Conservation (phyloP, 2,797 vertebrate genomes). For the Sitta carolinensis region DNA sequence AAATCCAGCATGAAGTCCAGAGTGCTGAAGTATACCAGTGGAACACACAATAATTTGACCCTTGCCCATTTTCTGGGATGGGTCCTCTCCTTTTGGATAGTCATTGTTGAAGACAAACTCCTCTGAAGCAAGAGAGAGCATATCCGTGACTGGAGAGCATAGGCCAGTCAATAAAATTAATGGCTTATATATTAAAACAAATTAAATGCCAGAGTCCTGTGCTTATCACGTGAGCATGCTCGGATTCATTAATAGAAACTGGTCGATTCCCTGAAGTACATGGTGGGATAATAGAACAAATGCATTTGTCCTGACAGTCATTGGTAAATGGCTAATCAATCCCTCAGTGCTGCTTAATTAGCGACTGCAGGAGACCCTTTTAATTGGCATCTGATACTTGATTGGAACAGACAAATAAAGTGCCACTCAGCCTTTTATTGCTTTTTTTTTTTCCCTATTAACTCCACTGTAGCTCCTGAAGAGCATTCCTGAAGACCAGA, state of each 20-base stretch:
- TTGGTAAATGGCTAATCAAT: slow-evolving; percentile 59
- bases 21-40: not conserved
- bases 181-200: not conserved
- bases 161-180: not conserved
- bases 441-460: not conserved
- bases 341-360: slow-evolving; percentile 58
- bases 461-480: not conserved
- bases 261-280: not conserved
- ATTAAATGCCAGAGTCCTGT: not conserved
- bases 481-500: not conserved
- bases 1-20: not conserved
- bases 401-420: slow-evolving; percentile 47
- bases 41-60: not conserved
- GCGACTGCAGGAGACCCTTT: not conserved
- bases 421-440: slow-evolving; percentile 15
- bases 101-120: not conserved
- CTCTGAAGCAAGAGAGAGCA: not conserved
- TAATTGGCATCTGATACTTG: slow-evolving; percentile 51
- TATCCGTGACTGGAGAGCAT: not conserved
- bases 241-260: not conserved
- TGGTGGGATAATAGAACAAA: slow-evolving; percentile 31
- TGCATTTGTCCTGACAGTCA: slow-evolving; percentile 15
- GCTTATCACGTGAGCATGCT: not conserved
- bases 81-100: not conserved
- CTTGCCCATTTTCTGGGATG: not conserved